Conservation (phyloP, 2,797 vertebrate species). For the Dendrocincla fuliginosa region DNA sequence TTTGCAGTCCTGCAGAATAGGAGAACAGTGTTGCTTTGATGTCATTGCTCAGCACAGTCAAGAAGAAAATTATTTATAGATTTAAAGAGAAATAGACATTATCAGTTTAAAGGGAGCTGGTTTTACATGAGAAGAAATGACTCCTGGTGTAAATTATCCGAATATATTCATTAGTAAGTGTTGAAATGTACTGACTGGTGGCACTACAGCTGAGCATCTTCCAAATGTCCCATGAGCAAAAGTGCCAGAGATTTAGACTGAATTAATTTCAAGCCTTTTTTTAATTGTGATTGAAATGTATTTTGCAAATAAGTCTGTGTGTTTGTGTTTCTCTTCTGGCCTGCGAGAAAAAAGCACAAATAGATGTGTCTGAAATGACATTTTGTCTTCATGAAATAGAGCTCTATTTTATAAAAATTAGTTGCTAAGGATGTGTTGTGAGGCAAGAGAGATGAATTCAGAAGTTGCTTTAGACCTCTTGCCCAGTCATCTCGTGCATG, state of each 20-base stretch:
- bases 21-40: slow-evolving; percentile 7
- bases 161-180: slow-evolving; percentile 5
- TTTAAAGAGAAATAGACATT: neutral
- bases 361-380: neutral
- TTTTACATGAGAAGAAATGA: neutral
- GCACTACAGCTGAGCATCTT: neutral
- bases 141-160: neutral
- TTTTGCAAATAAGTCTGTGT: neutral
- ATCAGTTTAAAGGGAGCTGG: neutral
- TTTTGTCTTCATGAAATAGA: neutral
- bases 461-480: neutral
- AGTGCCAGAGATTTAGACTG: neutral
- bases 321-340: neutral
- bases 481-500: fast-evolving
- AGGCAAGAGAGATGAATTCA: neutral
- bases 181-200: slow-evolving; percentile 1
- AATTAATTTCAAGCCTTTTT: neutral
- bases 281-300: slow-evolving; percentile 1
- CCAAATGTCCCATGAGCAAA: neutral
- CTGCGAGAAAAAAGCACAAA: neutral
- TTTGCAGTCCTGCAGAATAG: neutral
- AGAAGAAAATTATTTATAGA: neutral
- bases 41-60: neutral
- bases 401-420: neutral
- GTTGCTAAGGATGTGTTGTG: neutral